Evolutionary conservation across 2,888 invertebrate species (phyloP).

Genomic region (Acanthacorydalis orientalis): DNA sequence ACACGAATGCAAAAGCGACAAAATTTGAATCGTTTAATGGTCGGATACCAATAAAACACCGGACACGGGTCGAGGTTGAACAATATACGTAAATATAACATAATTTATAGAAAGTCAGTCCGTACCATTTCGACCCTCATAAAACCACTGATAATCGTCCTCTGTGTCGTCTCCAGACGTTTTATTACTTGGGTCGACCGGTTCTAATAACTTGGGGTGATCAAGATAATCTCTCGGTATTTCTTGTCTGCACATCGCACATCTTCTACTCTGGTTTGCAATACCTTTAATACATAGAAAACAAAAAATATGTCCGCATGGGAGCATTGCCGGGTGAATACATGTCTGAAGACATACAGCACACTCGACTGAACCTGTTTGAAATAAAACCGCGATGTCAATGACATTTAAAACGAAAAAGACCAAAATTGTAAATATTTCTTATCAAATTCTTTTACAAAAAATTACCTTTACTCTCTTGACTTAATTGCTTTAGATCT

Average conservation of each 20-base stretch:
- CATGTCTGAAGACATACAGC: slow-evolving; percentile 83
- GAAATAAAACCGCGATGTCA: not conserved
- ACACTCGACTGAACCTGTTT: slow-evolving; percentile 44
- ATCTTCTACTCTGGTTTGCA: slow-evolving; percentile 68
- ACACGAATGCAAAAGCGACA: too few species aligned
- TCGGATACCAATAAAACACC: too few species aligned
- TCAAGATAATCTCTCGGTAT: slow-evolving; percentile 82
- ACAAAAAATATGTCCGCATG: slow-evolving; percentile 92
- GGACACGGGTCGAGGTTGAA: too few species aligned
- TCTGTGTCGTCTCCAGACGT: slow-evolving; percentile 29
- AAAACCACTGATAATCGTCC: slow-evolving; percentile 84
- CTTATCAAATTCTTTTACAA: too few species aligned
- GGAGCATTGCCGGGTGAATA: slow-evolving; percentile 81
- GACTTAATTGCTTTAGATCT: too few species aligned
- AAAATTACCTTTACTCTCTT: too few species aligned
- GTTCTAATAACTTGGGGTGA: slow-evolving; percentile 60
- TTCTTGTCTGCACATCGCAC: slow-evolving; percentile 84
- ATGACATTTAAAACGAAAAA: not conserved
- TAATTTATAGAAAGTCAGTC: slow-evolving; percentile 6
- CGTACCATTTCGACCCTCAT: slow-evolving; percentile 84
- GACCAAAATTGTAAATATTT: too few species aligned
- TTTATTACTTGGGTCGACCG: slow-evolving; percentile 35
- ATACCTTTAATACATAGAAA: slow-evolving; percentile 91
- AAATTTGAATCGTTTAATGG: too few species aligned
- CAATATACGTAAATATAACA: not conserved